Evolutionary conservation across 2,888 invertebrate species (phyloP), one percentile per base, ranked within the genome.

Genomic region (Catocala sponsa): DNA sequence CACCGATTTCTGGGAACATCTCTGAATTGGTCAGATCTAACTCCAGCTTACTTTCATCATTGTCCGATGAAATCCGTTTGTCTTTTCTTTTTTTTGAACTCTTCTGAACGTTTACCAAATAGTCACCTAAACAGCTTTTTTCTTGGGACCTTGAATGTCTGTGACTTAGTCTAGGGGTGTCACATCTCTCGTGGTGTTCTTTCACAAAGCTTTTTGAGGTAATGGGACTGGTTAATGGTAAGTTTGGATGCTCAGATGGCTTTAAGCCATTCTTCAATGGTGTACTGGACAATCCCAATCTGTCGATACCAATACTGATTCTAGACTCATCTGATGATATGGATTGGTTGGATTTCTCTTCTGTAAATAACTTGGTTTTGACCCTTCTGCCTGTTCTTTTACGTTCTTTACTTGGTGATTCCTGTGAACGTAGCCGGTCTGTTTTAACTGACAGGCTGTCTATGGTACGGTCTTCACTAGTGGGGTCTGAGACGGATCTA

Each of bases 1-100:
- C 85, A 12, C 92, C 91, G 1, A 94, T 92, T 59, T 92, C 92
- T 0, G 95, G 94, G 67, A 94, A 94, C 65, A 89, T 85, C 7
- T 93, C 92, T 0, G 90, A 89, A 59, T 88, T 92, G 12, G 89
- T 89, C 41, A 94, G 74, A 78, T 95, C 93, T 10, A 94, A 69
- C 15, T 90, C 88, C 0, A 81, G 43, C 68, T 87, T 89, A 12
- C 64, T 67, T 0, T 82, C 80, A 44, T 89, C 90, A 0, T 79
- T 85, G 6, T 91, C 91, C 1, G 84, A 87, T 0, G 90, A 82
- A 44, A 87, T 89, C 38, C 87, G 87, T 2, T 83, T 80, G 2
- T 86, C 83, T 66, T 88, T 91, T 65, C 92, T 94, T 65, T 93
- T 94, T 59, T 90, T 91, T 0, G 78, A 71, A 47, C 83, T 89